Percentiles rank a stretch among this genome's conserved stretches.
These are phyloP conservation scores for Vicugna pacos DNA, from an alignment of 2,113 vertebrate species.

Conservation along the genomic window DNA sequence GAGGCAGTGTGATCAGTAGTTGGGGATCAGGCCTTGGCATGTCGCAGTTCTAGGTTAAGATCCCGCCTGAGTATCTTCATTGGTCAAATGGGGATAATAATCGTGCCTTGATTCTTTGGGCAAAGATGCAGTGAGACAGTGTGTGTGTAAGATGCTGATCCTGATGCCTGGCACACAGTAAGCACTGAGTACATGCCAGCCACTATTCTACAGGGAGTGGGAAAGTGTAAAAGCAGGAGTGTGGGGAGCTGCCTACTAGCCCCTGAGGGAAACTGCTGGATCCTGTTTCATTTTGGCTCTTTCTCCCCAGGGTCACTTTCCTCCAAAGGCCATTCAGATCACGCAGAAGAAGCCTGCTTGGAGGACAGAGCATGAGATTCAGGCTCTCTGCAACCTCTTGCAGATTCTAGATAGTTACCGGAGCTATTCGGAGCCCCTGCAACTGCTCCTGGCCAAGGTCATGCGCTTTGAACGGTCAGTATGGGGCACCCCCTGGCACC, in stretches of 20 bases:
- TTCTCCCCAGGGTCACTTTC: constrained; percentile 84
- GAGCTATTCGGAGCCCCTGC: constrained; percentile 77
- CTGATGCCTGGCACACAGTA: not conserved
- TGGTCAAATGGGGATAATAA: not conserved
- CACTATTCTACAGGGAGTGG: not conserved
- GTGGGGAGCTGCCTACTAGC: not conserved
- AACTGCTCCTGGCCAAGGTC: constrained; percentile 84
- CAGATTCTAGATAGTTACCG: constrained; percentile 77
- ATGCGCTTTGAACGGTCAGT: constrained; percentile 87
- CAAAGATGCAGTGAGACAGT: not conserved
- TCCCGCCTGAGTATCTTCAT: not conserved
- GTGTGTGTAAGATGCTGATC: not conserved
- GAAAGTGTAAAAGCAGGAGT: not conserved
- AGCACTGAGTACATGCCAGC: not conserved
- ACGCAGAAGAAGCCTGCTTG: constrained; percentile 77
- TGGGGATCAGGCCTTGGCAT: not conserved
- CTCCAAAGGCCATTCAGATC: constrained; percentile 82
- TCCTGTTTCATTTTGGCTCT: constrained; percentile 30
- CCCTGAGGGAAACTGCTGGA: not conserved
- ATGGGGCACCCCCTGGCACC: not conserved
- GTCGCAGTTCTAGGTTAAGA: not conserved
- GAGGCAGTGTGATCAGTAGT: not conserved
- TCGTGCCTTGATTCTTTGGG: not conserved
- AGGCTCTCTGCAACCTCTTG: constrained; percentile 77
- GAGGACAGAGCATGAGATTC: constrained; percentile 82